phyloP scores from a whole-genome alignment of 1,140 invertebrate genomes.

The Diabrotica virgifera region DNA sequence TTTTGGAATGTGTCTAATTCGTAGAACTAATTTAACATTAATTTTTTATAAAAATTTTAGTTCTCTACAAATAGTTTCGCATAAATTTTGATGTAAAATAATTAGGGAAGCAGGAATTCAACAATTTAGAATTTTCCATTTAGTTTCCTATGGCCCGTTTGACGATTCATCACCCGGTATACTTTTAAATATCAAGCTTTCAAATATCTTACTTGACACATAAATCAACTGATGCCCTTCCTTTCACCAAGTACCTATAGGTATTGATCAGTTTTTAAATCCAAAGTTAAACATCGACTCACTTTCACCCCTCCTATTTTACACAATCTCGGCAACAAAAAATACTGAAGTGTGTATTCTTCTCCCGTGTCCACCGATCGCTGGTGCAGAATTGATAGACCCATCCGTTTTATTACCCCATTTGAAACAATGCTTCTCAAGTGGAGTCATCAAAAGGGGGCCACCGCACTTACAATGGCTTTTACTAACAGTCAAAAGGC shows the following conservation, averaged over 20 bases:
- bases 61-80: too few species aligned
- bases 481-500: constrained; percentile 11
- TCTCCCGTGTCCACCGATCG: neutral
- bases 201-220: neutral
- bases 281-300: neutral
- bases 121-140: too few species aligned
- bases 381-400: neutral
- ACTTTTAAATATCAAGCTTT: neutral
- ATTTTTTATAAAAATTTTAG: too few species aligned
- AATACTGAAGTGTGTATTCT: constrained; percentile 1
- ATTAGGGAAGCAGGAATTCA: too few species aligned
- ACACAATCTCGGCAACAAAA: neutral
- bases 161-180: too few species aligned
- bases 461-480: neutral
- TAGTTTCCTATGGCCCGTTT: too few species aligned
- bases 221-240: neutral
- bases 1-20: too few species aligned
- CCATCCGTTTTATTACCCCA: constrained; percentile 28
- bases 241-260: neutral
- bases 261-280: neutral
- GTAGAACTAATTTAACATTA: too few species aligned
- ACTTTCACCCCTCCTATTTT: neutral
- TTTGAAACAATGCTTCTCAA: constrained; percentile 31
- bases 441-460: constrained; percentile 27
- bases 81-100: too few species aligned